These are phyloP conservation scores for Plutomurus gul DNA, from an alignment of 1,140 invertebrate genomes.

Conservation along the genomic window DNA sequence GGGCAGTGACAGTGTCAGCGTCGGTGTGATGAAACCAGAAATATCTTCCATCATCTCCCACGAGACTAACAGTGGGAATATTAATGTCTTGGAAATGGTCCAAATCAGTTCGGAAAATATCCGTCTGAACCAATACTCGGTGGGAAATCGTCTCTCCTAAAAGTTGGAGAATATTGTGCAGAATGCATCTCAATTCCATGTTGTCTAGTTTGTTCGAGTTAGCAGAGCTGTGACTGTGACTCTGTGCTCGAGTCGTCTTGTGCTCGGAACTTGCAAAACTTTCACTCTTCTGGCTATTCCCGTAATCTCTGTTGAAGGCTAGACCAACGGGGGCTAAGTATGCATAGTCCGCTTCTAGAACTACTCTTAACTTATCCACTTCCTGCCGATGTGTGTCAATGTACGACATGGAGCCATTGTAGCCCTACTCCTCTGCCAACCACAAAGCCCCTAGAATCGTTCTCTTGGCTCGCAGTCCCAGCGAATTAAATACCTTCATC, in stretches of 20 bases:
- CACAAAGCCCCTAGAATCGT: slow-evolving; percentile 62
- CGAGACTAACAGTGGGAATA: slow-evolving; percentile 23
- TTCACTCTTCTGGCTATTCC: slow-evolving; percentile 32
- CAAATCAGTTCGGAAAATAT: slow-evolving; percentile 34
- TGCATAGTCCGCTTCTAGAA: slow-evolving; percentile 64
- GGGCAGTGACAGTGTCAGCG: slow-evolving; percentile 57
- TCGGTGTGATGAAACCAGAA: slow-evolving; percentile 59
- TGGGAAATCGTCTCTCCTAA: slow-evolving; percentile 50
- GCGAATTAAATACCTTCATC: slow-evolving; percentile 57
- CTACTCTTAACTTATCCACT: slow-evolving; percentile 56
- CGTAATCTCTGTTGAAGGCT: slow-evolving; percentile 53
- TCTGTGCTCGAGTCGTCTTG: slow-evolving; percentile 63
- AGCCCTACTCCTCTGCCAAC: slow-evolving; percentile 62
- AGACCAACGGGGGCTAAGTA: slow-evolving; percentile 60
- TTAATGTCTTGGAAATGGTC: slow-evolving; percentile 1
- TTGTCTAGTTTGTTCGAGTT: slow-evolving; percentile 53
- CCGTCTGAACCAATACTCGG: not conserved
- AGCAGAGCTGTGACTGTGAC: too few species aligned
- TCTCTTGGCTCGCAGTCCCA: slow-evolving; percentile 59
- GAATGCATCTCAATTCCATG: slow-evolving; percentile 53
- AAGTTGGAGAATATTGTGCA: slow-evolving; percentile 58
- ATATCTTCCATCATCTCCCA: slow-evolving; percentile 57
- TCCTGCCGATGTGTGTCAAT: slow-evolving; percentile 56
- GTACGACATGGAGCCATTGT: slow-evolving; percentile 57
- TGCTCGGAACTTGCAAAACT: slow-evolving; percentile 64